phyloP scores from a whole-genome alignment of 2,888 invertebrate species.

The Tenthredo livida region DNA sequence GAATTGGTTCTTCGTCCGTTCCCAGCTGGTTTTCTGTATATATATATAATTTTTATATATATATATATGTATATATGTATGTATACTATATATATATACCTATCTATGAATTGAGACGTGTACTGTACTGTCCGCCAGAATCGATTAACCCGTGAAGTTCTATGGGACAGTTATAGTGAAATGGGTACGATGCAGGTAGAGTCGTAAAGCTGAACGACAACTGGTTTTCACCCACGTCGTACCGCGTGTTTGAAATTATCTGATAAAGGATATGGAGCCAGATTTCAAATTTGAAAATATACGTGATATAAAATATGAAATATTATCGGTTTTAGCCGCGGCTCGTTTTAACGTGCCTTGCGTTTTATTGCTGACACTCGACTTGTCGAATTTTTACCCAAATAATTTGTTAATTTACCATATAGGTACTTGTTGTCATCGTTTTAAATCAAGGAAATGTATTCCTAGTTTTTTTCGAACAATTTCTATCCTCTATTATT shows the following conservation, averaged over 20 bases:
- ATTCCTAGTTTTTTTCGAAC: neutral
- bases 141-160: slow-evolving; percentile 46
- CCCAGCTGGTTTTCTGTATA: neutral
- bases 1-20: neutral
- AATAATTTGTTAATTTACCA: neutral
- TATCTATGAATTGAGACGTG: neutral
- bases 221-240: slow-evolving; percentile 19
- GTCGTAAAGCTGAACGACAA: slow-evolving; percentile 48
- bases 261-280: slow-evolving; percentile 8
- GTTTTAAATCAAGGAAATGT: no score
- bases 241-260: slow-evolving; percentile 13
- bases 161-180: slow-evolving; percentile 41
- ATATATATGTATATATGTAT: no score
- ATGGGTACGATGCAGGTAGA: slow-evolving; percentile 24
- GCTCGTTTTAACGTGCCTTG: no score
- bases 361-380: slow-evolving; percentile 4
- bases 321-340: neutral
- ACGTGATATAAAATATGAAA: neutral
- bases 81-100: no score
- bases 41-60: no score
- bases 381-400: neutral
- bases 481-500: no score
- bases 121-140: neutral
- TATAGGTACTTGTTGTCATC: no score
- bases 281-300: neutral